Base-by-base conservation (phyloP, 2,888 invertebrate genomes). In the Rhimphoctona megacephalus region DNA sequence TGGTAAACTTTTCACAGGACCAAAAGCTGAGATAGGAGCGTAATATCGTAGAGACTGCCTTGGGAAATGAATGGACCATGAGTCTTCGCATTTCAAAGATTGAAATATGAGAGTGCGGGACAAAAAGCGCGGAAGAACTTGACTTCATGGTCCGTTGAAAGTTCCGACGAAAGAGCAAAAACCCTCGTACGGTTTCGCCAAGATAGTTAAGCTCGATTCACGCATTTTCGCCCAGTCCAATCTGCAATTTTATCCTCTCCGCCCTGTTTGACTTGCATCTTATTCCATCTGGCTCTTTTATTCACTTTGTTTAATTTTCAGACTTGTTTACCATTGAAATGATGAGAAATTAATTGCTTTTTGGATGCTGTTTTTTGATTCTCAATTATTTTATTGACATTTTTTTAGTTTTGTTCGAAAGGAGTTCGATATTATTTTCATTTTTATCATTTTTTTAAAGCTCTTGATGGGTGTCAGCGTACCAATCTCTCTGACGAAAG, bases 381-480 rank as follows among this genome's bases (percentile, higher is more conserved):
- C 39, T 25, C 4, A 5, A 30, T 30, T 14, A 61, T 30, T 61
- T 30, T 30, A 61, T 30, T 17, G 30, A 30, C 3, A 6, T 30
- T 30, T 61, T 30, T 61, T 11, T 61, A 30, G 17, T 17, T 19
- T 39, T 36, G 14, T 22, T 36, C 19, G 3, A n/a, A 67, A n/a
- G 22, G 22, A 17, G 9, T 30, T 43, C 9, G 19, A 33, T 9
- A n/a, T 64, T 30, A 1, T 5, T n/a, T 57, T 25, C 25, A 22
- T 69, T 69, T 49, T 49, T n/a, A 43, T 17, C 30, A 4, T 36
- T 36, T 43, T 30, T 14, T 46, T 14, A 1, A 64, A 77, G 97
- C 93, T 96, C 5, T 93, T 96, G 64, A 90, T 96, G 11, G 96
- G 96, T 19, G 92, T 96, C 33, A 95, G 95, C 14, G 91, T 95